Evolutionary conservation across 2,888 invertebrate species (phyloP).

Genomic region (Flexamia atlantica): DNA sequence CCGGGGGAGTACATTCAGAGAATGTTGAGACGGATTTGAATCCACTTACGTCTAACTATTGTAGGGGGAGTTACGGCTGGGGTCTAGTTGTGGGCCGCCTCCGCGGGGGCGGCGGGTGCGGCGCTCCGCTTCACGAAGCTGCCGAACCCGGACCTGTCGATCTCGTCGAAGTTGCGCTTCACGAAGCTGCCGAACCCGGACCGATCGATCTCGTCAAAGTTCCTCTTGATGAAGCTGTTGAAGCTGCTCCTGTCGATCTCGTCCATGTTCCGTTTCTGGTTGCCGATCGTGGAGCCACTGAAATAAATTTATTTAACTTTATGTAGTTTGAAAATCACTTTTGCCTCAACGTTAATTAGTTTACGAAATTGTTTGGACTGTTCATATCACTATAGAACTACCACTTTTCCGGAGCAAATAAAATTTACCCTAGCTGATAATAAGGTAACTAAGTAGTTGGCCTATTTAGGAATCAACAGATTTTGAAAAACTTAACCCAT

Average conservation of each 20-base stretch:
- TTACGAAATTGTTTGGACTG: too few relatives aligned
- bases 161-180: conserved; percentile 76
- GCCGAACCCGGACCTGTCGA: conserved; percentile 75
- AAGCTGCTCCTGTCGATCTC: conserved; percentile 80
- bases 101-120: conserved; percentile 59
- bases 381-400: too few relatives aligned
- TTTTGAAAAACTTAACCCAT: too few relatives aligned
- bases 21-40: background rate
- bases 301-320: too few relatives aligned
- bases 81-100: conserved; percentile 39
- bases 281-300: conserved; percentile 69
- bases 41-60: conserved; percentile 22
- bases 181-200: conserved; percentile 80
- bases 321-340: too few relatives aligned
- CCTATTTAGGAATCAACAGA: too few relatives aligned
- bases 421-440: too few relatives aligned
- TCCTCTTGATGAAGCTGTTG: conserved; percentile 77
- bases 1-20: background rate
- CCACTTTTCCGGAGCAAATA: too few relatives aligned
- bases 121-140: conserved; percentile 75
- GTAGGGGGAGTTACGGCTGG: background rate
- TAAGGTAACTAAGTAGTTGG: too few relatives aligned
- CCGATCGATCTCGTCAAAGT: conserved; percentile 82
- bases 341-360: too few relatives aligned
- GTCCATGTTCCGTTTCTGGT: conserved; percentile 78